Conservation (phyloP, 2,113 vertebrate species). For the Rhinolophus sinicus region DNA sequence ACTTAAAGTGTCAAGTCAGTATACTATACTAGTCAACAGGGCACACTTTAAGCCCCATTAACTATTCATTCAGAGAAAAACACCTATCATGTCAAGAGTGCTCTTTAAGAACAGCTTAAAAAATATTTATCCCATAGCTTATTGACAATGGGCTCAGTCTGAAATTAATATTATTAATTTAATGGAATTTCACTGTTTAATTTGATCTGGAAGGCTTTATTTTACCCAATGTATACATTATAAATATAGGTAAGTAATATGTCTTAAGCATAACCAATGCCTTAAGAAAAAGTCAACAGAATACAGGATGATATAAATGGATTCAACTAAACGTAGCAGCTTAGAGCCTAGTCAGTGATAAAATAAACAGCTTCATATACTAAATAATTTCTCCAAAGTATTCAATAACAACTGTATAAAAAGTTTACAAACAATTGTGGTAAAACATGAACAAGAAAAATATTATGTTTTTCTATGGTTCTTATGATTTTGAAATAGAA, state of each 20-base stretch:
- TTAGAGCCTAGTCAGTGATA: background rate
- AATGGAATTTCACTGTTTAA: background rate
- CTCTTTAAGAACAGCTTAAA: background rate
- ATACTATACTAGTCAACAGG: background rate
- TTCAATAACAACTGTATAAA: background rate
- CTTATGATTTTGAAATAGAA: background rate
- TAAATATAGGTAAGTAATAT: background rate
- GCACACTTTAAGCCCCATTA: background rate
- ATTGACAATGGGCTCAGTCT: background rate
- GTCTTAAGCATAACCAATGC: background rate
- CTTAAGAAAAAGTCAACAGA: constrained; percentile 2
- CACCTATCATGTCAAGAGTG: background rate
- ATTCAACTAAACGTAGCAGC: background rate
- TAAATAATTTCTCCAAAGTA: background rate
- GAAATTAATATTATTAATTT: constrained; percentile 3
- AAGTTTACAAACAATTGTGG: background rate
- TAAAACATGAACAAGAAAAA: background rate
- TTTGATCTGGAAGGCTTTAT: background rate
- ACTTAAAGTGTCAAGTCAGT: background rate
- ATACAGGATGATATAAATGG: background rate
- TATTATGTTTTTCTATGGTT: background rate
- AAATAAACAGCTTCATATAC: background rate
- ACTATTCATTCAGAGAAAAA: constrained; percentile 44
- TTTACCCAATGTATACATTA: background rate
- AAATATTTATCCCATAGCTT: background rate